Evolutionary conservation across 2,113 vertebrate genomes (phyloP).

Genomic region (Aegotheles bennettii): DNA sequence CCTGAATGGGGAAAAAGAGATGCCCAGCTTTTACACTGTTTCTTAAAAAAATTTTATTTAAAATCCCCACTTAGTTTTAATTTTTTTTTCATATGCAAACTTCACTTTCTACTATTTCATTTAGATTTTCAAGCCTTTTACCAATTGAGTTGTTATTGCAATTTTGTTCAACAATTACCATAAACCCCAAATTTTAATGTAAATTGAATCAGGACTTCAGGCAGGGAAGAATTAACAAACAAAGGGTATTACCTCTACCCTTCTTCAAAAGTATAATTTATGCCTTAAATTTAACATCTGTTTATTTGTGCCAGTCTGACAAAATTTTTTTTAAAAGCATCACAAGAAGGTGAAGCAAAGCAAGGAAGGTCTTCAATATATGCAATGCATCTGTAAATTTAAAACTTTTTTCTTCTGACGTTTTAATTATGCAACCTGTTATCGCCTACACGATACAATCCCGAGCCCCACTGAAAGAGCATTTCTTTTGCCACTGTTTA

Average conservation of each 20-base stretch:
- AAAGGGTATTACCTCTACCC: not conserved
- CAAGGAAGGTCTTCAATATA: not conserved
- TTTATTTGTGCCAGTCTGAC: constrained; percentile 5
- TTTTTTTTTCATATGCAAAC: not conserved
- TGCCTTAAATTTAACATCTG: constrained; percentile 1
- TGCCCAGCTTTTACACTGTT: not conserved
- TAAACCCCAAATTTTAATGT: not conserved
- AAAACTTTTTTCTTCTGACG: not conserved
- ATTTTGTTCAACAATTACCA: not conserved
- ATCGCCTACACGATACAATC: not conserved
- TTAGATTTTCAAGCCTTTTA: not conserved
- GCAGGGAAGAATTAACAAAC: not conserved
- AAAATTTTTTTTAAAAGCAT: not conserved
- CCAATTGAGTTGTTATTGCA: not conserved
- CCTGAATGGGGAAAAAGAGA: not conserved
- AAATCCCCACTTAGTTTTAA: not conserved
- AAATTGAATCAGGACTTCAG: not conserved
- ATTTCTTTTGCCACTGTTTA: not conserved
- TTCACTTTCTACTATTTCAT: not conserved
- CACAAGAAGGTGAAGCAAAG: not conserved
- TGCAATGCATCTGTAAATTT: not conserved
- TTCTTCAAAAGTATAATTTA: constrained; percentile 8
- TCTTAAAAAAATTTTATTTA: not conserved
- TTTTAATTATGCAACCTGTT: not conserved
- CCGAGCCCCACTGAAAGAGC: not conserved